Evolutionary conservation across 2,797 vertebrate species (phyloP).

Genomic region (Cyclopterus lumpus): DNA sequence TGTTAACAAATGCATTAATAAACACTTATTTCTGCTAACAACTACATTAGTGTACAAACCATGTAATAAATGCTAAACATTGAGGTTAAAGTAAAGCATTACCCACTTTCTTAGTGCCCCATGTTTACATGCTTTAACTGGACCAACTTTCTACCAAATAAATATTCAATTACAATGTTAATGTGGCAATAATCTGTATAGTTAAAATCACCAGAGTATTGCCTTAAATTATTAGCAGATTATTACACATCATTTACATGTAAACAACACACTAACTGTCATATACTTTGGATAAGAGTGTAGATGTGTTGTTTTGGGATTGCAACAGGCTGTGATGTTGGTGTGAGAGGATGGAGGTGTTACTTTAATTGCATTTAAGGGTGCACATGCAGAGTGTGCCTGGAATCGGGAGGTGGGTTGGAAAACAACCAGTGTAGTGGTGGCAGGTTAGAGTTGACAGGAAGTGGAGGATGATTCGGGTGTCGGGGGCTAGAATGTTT

Average conservation of each 20-base stretch:
- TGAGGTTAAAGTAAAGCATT: neutral
- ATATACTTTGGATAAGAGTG: neutral
- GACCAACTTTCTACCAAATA: neutral
- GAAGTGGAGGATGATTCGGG: constrained; percentile 14
- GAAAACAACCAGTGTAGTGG: neutral
- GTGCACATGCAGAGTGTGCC: neutral
- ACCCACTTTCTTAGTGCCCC: neutral
- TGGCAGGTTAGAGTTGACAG: constrained; percentile 13
- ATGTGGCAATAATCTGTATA: neutral
- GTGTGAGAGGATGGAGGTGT: neutral
- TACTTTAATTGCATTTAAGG: neutral
- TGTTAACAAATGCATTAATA: neutral
- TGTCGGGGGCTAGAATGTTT: constrained; percentile 39
- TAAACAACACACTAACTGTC: neutral
- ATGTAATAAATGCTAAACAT: neutral
- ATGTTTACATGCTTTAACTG: constrained; percentile 18
- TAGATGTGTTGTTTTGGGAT: constrained; percentile 1
- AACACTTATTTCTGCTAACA: neutral
- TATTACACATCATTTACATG: neutral
- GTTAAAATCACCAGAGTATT: constrained; percentile 15
- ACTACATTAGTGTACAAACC: neutral
- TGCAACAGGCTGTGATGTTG: neutral
- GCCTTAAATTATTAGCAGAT: neutral
- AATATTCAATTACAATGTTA: no score
- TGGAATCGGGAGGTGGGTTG: neutral